Evolutionary conservation across 2,888 invertebrate genomes (phyloP).

Genomic region (Epinotia nisella): DNA sequence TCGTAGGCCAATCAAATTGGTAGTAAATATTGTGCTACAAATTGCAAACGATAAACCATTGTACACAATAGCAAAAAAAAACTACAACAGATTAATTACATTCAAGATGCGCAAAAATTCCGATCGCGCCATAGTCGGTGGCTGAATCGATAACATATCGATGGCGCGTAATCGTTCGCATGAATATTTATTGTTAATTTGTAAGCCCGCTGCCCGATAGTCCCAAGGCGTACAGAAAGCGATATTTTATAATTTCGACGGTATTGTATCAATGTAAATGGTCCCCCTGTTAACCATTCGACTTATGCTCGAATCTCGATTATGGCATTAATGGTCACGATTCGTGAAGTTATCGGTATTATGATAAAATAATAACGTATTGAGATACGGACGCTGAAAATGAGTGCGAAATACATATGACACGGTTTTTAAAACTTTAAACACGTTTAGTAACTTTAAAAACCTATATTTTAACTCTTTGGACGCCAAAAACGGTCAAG

Average conservation of each 20-base stretch:
- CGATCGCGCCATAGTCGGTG: constrained; percentile 56
- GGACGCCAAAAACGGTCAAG: too few relatives aligned
- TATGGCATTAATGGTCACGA: constrained; percentile 50
- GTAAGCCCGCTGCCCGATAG: constrained; percentile 71
- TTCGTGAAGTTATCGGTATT: constrained; percentile 52
- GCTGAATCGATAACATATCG: constrained; percentile 57
- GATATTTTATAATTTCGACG: constrained; percentile 73
- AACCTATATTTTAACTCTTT: too few relatives aligned
- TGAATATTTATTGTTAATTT: constrained; percentile 83
- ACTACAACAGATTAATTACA: constrained; percentile 38
- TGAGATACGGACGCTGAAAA: neutral
- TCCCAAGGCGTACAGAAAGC: constrained; percentile 71
- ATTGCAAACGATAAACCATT: constrained; percentile 28
- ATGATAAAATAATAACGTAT: constrained; percentile 22
- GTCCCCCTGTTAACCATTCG: constrained; percentile 62
- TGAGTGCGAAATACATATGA: neutral
- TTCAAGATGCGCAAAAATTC: constrained; percentile 56
- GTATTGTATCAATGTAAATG: constrained; percentile 71
- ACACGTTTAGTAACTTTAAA: too few relatives aligned
- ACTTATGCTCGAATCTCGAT: constrained; percentile 63
- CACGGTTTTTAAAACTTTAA: neutral
- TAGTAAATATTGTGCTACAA: constrained; percentile 18
- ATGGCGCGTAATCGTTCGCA: constrained; percentile 64
- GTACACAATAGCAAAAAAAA: constrained; percentile 5
- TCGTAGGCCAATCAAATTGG: constrained; percentile 12